Evolutionary conservation across 2,797 vertebrate genomes (phyloP), one percentile per base, ranked within the genome.

Genomic region (Peromyscus attwateri): DNA sequence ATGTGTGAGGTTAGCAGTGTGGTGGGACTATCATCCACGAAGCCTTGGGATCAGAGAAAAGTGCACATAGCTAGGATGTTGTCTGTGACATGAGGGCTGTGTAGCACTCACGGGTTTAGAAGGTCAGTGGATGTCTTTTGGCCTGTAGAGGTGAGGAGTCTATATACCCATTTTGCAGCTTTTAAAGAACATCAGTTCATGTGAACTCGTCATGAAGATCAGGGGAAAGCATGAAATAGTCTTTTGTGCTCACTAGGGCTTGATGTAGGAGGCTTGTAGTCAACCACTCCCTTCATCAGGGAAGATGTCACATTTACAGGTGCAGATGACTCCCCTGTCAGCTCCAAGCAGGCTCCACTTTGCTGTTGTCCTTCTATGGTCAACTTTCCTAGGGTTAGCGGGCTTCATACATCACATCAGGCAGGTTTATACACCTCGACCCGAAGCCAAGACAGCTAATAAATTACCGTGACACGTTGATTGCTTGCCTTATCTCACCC

Each of bases 401-500:
- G 79, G 31, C 91, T 94, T 96, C 73, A 92, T 97, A 84, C 80
- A 94, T 97, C 96, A 97, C 62, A 64, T 55, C 7, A 21, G 71
- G 94, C 81, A 97, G 91, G 94, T 96, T 97, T 95, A 96, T 13
- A 84, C 82, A 91, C 89, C 89, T 93, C 37, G 0, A 66, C 79
- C 85, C 89, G 31, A 94, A 95, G 95, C 75, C 83, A 77, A 84
- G 68, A 68, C 70, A 64, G 91, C 94, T 93, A 95, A 96, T 89
- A 97, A 96, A 97, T 95, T 94, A 95, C 89, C 60, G 46, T 91
- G 95, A 92, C 94, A 49, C 16, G 79, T 94, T 97, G 93, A 97
- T 93, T 93, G 89, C 92, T 87, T 94, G 71, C 80, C 83, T 95
- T 92, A 95, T 95, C 93, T 97, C 92, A 93, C 64, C 95, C 93